Evolutionary conservation across 2,113 vertebrate species (phyloP).

Genomic region (Octodon degus): DNA sequence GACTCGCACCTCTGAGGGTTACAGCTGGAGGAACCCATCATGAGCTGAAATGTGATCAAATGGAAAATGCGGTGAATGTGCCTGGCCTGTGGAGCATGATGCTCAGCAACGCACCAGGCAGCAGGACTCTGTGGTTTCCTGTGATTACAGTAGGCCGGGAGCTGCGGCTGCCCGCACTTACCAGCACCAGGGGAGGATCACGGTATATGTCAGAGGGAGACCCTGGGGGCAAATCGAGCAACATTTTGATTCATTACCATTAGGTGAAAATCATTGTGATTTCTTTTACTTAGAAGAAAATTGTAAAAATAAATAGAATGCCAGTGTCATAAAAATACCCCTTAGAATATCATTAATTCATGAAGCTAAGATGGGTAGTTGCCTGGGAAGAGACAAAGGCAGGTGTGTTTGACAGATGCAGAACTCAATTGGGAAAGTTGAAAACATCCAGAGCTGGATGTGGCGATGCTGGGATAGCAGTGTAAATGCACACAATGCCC

Average conservation of each 20-base stretch:
- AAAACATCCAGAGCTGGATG: neutral
- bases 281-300: neutral
- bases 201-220: too few relatives aligned
- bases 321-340: neutral
- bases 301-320: neutral
- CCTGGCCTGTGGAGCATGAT: neutral
- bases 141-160: neutral
- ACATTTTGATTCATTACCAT: neutral
- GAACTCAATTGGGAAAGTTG: neutral
- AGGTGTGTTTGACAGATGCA: neutral
- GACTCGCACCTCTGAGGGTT: neutral
- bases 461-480: neutral
- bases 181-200: too few relatives aligned
- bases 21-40: neutral
- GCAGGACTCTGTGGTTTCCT: neutral
- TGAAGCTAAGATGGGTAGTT: neutral
- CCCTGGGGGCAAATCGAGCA: neutral
- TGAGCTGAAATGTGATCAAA: neutral
- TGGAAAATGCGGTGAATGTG: neutral
- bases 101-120: neutral
- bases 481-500: neutral
- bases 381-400: neutral
- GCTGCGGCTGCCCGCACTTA: neutral
- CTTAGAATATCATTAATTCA: neutral
- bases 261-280: neutral